Percentiles rank a stretch among this genome's conserved stretches.
Evolutionary conservation across 2,113 vertebrate genomes (phyloP).

Genomic region (Chlorodrepanis virens): DNA sequence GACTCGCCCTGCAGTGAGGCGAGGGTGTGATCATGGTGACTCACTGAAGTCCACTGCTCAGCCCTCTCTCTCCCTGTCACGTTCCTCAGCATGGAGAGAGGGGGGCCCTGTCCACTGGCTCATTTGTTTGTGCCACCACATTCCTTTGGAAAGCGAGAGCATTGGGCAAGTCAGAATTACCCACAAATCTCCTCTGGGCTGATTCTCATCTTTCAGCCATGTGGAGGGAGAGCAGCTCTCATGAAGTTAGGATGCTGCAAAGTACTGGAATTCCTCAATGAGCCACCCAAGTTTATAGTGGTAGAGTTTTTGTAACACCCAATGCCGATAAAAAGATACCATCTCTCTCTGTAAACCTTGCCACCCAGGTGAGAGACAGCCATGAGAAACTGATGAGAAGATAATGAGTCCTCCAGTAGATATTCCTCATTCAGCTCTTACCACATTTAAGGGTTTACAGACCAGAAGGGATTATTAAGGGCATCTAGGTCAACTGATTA

Average conservation of each 20-base stretch:
- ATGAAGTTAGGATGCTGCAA: not conserved
- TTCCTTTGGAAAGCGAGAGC: not conserved
- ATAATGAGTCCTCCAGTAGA: slow-evolving; percentile 8
- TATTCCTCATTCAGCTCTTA: not conserved
- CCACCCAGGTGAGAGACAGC: slow-evolving; percentile 43
- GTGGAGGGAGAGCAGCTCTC: not conserved
- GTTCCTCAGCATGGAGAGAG: not conserved
- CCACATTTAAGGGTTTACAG: not conserved
- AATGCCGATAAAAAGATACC: slow-evolving; percentile 26
- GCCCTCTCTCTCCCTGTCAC: not conserved
- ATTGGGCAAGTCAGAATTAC: slow-evolving; percentile 5
- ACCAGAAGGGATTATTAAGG: not conserved
- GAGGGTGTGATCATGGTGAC: not conserved
- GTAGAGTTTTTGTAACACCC: not conserved
- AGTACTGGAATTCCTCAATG: slow-evolving; percentile 45
- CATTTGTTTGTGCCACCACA: not conserved
- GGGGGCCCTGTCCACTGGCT: not conserved
- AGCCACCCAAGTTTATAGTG: slow-evolving; percentile 41
- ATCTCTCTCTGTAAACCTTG: slow-evolving; percentile 19
- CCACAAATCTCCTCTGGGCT: not conserved
- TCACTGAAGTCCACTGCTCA: not conserved
- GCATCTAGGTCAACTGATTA: not conserved
- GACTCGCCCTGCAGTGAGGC: rapidly evolving
- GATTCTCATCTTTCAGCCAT: slow-evolving; percentile 2
- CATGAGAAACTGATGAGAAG: slow-evolving; percentile 49